These are phyloP conservation scores for Muscidifurax raptorellus DNA, from an alignment of 1,140 invertebrate species.

Conservation along the genomic window DNA sequence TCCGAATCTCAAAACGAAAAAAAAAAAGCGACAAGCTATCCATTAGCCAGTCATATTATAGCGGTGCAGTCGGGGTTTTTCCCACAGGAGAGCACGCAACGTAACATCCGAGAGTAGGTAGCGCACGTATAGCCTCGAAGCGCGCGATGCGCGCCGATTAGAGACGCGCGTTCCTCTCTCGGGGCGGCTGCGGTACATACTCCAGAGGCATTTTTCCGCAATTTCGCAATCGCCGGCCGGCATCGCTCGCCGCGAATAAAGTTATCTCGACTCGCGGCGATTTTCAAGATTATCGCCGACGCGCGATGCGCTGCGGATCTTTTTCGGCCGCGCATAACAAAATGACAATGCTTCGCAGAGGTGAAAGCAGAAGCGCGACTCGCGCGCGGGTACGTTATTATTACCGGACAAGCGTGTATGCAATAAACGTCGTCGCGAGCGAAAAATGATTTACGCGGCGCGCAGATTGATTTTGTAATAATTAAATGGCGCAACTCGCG, in stretches of 20 bases:
- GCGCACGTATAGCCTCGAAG: neutral
- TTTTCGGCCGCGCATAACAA: neutral
- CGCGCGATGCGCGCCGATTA: constrained; percentile 6
- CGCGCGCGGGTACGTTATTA: no score
- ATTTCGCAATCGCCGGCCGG: constrained; percentile 1
- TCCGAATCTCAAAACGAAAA: neutral
- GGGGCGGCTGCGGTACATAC: neutral
- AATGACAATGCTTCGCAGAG: neutral
- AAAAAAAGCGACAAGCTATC: neutral
- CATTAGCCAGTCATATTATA: neutral
- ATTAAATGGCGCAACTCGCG: constrained; percentile 24
- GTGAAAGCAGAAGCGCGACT: neutral
- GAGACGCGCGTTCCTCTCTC: neutral
- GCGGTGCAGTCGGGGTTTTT: neutral
- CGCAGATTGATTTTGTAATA: constrained; percentile 30
- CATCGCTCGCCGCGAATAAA: constrained; percentile 8
- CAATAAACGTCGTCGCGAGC: no score
- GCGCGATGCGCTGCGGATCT: neutral
- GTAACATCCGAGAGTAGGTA: neutral
- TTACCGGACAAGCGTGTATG: neutral
- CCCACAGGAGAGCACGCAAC: neutral
- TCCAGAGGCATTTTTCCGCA: neutral
- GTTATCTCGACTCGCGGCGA: neutral
- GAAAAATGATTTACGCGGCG: constrained; percentile 7
- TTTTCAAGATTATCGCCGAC: neutral